Percentiles rank a stretch among this genome's conserved stretches.
Conservation (phyloP, 2,797 vertebrate genomes). For the Orientallactaga sibirica region DNA sequence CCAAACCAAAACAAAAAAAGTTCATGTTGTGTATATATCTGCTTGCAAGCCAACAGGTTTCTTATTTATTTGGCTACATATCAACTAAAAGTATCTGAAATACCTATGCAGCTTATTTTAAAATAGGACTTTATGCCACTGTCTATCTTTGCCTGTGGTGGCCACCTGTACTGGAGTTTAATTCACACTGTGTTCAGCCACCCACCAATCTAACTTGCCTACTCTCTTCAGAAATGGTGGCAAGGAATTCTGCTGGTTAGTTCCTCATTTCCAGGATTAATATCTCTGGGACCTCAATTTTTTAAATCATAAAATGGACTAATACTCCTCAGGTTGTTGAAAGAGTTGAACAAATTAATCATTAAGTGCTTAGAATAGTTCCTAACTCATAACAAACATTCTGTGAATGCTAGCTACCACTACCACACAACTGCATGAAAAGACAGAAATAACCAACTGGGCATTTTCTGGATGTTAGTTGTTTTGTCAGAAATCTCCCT, state of each 20-base stretch:
- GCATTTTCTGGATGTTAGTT: background rate
- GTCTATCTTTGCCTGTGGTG: background rate
- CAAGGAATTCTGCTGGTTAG: background rate
- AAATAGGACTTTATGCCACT: background rate
- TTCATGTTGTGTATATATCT: background rate
- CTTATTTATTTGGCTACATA: background rate
- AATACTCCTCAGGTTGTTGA: conserved; percentile 9
- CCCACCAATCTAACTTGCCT: background rate
- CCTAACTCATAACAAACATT: background rate
- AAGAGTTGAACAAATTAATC: conserved; percentile 9
- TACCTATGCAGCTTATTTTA: conserved; percentile 27
- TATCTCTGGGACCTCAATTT: background rate
- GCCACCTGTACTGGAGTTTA: background rate
- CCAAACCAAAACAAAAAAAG: background rate
- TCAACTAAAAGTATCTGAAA: conserved; percentile 34
- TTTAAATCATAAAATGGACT: background rate
- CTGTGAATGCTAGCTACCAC: background rate
- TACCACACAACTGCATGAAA: background rate
- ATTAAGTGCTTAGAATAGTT: conserved; percentile 6
- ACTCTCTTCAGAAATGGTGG: background rate
- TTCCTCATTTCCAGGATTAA: conserved; percentile 17
- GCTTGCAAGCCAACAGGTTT: conserved; percentile 19
- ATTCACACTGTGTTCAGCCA: background rate
- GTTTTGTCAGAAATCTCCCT: conserved; percentile 50
- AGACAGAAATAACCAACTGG: conserved; percentile 29